These are phyloP conservation scores for Macrophya alboannulata DNA, from an alignment of 2,888 invertebrate genomes.

Conservation along the genomic window DNA sequence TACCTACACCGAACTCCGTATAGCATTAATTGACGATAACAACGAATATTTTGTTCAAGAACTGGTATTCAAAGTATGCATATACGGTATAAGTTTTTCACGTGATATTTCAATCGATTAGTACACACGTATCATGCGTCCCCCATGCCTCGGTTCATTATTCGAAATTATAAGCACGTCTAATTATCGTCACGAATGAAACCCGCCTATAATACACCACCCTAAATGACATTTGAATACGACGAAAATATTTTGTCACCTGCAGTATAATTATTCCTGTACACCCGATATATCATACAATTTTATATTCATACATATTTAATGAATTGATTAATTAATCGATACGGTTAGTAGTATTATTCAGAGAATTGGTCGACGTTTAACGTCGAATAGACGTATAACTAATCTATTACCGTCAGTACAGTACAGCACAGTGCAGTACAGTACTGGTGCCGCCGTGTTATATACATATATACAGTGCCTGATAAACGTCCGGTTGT, in stretches of 20 bases:
- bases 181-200: not conserved
- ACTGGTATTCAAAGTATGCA: not conserved
- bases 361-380: conserved; percentile 27
- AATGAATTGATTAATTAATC: not conserved
- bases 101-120: conserved; percentile 27
- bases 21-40: conserved; percentile 49
- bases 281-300: not conserved
- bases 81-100: conserved; percentile 15
- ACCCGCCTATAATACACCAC: not conserved
- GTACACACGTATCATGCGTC: not conserved
- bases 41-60: not conserved
- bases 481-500: conserved; percentile 54
- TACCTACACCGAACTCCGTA: not conserved
- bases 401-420: conserved; percentile 36
- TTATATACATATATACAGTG: not conserved
- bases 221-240: not conserved
- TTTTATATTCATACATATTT: not conserved
- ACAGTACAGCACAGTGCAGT: not conserved
- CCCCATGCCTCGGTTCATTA: not conserved
- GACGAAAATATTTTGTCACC: not conserved
- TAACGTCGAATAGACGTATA: conserved; percentile 2
- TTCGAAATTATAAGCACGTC: conserved; percentile 29
- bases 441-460: not conserved
- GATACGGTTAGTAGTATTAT: not conserved
- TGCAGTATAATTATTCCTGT: not conserved